Percentiles rank a stretch among this genome's conserved stretches.
Evolutionary conservation across 2,888 invertebrate genomes (phyloP).

Genomic region (Microctonus brassicae): DNA sequence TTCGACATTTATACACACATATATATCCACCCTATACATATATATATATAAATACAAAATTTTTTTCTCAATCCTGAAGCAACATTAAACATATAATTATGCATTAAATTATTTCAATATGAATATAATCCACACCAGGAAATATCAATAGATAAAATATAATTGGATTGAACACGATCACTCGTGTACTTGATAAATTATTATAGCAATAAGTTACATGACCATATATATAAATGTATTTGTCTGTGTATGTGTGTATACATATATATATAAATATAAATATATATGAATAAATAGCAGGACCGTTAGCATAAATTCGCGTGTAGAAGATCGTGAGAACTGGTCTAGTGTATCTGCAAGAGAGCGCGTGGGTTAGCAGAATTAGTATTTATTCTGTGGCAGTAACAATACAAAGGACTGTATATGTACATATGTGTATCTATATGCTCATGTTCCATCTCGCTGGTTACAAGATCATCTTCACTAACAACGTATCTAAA

Average conservation of each 20-base stretch:
- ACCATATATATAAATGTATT: background rate
- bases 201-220: background rate
- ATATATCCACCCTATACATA: background rate
- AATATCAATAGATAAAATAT: no score
- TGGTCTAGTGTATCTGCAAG: slow-evolving; percentile 60
- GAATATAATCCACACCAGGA: no score
- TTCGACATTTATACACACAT: background rate
- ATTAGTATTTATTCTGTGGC: slow-evolving; percentile 64
- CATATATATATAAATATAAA: slow-evolving; percentile 47
- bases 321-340: slow-evolving; percentile 65
- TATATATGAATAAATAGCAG: slow-evolving; percentile 49
- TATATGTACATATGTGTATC: background rate
- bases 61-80: background rate
- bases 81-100: slow-evolving; percentile 27
- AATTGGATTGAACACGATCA: no score
- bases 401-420: slow-evolving; percentile 66
- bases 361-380: slow-evolving; percentile 57
- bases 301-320: slow-evolving; percentile 57
- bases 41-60: background rate
- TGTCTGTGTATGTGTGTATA: slow-evolving; percentile 54
- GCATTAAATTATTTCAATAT: slow-evolving; percentile 45
- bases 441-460: slow-evolving; percentile 58
- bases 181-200: background rate
- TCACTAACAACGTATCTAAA: slow-evolving; percentile 31
- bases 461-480: slow-evolving; percentile 50